Percentiles rank a stretch among this genome's conserved stretches.
phyloP scores from a whole-genome alignment of 2,797 vertebrate genomes.

The Cynodonichthys magdalenae region DNA sequence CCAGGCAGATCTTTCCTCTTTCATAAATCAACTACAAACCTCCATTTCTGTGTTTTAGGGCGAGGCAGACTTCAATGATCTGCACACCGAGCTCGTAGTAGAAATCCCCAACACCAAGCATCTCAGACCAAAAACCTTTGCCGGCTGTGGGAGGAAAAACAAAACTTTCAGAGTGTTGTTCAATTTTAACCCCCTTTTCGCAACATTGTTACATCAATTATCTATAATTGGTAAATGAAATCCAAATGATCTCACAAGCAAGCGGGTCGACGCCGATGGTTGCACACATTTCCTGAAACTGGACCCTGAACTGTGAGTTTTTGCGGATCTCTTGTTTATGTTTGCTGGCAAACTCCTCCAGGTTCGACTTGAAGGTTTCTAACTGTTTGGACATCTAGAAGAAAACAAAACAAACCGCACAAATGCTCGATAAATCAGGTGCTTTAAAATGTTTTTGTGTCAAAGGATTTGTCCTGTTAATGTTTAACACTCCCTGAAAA shows the following conservation, averaged over 20 bases:
- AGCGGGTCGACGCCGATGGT: conserved; percentile 96
- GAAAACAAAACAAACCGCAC: not conserved
- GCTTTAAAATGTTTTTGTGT: not conserved
- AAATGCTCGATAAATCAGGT: not conserved
- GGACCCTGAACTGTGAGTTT: conserved; percentile 90
- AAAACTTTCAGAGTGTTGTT: not conserved
- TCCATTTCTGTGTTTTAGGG: conserved; percentile 95
- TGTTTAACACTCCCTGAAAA: not conserved
- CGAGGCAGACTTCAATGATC: conserved; percentile 96
- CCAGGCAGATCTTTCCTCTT: not conserved
- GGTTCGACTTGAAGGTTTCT: conserved; percentile 93
- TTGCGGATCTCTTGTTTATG: conserved; percentile 98
- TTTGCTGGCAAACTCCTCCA: conserved; percentile 97
- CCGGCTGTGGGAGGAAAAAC: conserved; percentile 82
- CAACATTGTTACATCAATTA: not conserved
- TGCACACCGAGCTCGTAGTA: conserved; percentile 98
- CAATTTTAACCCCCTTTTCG: not conserved
- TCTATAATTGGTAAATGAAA: not conserved
- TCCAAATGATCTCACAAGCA: conserved; percentile 85
- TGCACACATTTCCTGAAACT: conserved; percentile 99
- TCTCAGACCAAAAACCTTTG: conserved; percentile 99
- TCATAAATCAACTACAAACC: conserved; percentile 72
- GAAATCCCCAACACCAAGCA: conserved; percentile 97
- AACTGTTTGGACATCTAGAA: conserved; percentile 96
- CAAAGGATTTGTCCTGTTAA: not conserved